Percentiles rank a stretch among this genome's conserved stretches.
These are phyloP conservation scores for Rhincodon typus DNA, from an alignment of 2,797 vertebrate genomes.

Conservation along the genomic window DNA sequence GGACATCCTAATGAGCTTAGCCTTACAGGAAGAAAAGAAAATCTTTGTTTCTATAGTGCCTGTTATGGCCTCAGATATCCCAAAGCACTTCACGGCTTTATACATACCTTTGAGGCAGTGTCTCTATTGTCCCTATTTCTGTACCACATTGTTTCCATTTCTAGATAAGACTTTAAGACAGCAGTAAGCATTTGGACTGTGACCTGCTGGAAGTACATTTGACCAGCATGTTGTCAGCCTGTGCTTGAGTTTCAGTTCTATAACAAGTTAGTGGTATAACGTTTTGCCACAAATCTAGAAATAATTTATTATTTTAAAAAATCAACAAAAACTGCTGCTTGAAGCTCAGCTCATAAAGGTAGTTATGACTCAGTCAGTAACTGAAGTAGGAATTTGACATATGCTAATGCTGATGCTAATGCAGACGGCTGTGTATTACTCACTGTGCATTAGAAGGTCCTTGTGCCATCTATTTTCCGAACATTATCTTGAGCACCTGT, in stretches of 20 bases:
- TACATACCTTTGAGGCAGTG: background rate
- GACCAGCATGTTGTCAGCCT: background rate
- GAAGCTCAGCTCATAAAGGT: background rate
- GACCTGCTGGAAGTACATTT: background rate
- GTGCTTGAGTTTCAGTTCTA: background rate
- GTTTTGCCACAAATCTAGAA: background rate
- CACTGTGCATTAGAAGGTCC: slow-evolving; percentile 4
- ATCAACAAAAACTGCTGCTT: background rate
- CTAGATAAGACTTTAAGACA: background rate
- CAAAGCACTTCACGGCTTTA: background rate
- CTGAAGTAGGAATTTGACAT: slow-evolving; percentile 6
- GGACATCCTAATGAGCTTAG: background rate
- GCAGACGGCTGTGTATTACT: slow-evolving; percentile 4
- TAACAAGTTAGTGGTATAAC: background rate
- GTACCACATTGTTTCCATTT: background rate
- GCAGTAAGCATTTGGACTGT: background rate
- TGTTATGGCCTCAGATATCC: background rate
- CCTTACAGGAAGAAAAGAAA: background rate
- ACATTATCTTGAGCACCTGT: slow-evolving; percentile 25
- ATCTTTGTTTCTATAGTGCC: background rate
- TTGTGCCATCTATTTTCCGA: slow-evolving; percentile 19
- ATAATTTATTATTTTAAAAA: background rate
- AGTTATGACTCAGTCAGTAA: background rate
- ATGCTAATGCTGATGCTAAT: background rate
- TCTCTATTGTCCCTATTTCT: background rate